Conservation (phyloP, 1,140 invertebrate genomes). For the Pogonomyrmex californicus region DNA sequence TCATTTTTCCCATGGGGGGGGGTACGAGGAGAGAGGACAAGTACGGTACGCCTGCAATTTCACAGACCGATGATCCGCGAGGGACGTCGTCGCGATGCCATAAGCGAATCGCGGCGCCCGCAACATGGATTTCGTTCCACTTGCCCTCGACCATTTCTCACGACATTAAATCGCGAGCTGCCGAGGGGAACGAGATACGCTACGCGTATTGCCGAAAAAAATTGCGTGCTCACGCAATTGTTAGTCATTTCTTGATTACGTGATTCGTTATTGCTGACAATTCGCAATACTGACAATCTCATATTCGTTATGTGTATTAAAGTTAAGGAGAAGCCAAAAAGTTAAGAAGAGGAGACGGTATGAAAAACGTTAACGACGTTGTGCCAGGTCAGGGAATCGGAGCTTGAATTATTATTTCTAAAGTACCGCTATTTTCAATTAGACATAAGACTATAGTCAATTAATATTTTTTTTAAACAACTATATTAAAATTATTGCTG, state of each 20-base stretch:
- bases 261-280: neutral
- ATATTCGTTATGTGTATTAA: slow-evolving; percentile 25
- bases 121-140: slow-evolving; percentile 26
- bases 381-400: neutral
- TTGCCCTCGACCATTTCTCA: slow-evolving; percentile 50
- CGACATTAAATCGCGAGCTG: slow-evolving; percentile 30
- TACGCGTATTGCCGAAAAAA: slow-evolving; percentile 7
- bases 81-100: slow-evolving; percentile 41
- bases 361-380: neutral
- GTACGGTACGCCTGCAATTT: slow-evolving; percentile 30
- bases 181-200: neutral
- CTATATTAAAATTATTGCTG: neutral
- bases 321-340: slow-evolving; percentile 7
- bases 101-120: slow-evolving; percentile 11
- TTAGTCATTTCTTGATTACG: slow-evolving; percentile 3
- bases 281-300: neutral
- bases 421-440: neutral
- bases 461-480: neutral
- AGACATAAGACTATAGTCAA: neutral
- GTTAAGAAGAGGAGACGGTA: neutral
- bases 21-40: neutral
- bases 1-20: slow-evolving; percentile 22
- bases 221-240: slow-evolving; percentile 25
- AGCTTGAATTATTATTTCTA: slow-evolving; percentile 15
- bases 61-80: slow-evolving; percentile 60